These are phyloP conservation scores for Pseudomyrmex concolor DNA, from an alignment of 1,140 invertebrate species.

Conservation along the genomic window DNA sequence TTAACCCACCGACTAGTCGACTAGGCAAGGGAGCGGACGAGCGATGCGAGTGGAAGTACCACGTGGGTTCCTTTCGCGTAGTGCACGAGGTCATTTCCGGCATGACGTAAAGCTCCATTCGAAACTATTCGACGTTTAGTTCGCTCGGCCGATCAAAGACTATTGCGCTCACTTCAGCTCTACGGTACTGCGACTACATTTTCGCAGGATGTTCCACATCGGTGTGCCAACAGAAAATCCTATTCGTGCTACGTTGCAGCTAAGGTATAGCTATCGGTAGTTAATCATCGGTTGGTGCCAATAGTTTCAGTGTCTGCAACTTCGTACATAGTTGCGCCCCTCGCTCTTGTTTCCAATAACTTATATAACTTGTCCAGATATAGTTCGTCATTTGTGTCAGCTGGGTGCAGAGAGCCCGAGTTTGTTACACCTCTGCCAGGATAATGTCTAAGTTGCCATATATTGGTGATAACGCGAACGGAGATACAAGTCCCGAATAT, in stretches of 20 bases:
- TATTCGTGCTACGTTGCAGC: constrained; percentile 38
- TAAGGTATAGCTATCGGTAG: constrained; percentile 37
- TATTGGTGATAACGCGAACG: constrained; percentile 53
- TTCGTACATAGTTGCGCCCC: constrained; percentile 1
- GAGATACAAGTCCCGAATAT: constrained; percentile 38
- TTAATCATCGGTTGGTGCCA: constrained; percentile 67
- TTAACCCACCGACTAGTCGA: constrained; percentile 11
- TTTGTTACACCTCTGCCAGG: constrained; percentile 32
- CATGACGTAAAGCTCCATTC: constrained; percentile 21
- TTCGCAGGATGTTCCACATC: not conserved
- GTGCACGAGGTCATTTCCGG: constrained; percentile 7
- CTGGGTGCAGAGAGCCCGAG: constrained; percentile 39
- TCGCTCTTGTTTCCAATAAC: not conserved
- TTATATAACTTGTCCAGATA: constrained; percentile 47
- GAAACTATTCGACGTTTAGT: constrained; percentile 59
- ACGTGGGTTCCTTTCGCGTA: constrained; percentile 9
- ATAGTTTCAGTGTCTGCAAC: constrained; percentile 61
- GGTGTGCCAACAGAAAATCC: constrained; percentile 47
- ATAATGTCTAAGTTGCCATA: constrained; percentile 52
- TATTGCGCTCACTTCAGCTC: constrained; percentile 1
- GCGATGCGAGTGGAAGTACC: not conserved
- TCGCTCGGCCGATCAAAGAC: constrained; percentile 65
- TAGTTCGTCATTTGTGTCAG: constrained; percentile 56
- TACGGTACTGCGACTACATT: constrained; percentile 3
- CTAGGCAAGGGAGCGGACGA: not conserved